These are phyloP conservation scores for Anthophora plumipes DNA, from an alignment of 2,888 invertebrate genomes.

Conservation along the genomic window DNA sequence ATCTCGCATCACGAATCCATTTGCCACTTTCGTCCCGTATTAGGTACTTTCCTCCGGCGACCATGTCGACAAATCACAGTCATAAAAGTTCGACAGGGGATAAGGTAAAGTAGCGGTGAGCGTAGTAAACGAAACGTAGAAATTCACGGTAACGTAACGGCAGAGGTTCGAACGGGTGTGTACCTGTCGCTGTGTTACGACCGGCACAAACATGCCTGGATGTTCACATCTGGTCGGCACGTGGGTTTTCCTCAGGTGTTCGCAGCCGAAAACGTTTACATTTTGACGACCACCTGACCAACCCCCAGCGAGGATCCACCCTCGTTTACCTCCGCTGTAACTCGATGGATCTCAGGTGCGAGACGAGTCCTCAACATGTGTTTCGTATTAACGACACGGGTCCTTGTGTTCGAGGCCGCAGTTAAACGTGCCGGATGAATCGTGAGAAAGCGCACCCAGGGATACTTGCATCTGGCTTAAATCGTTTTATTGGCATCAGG, in stretches of 20 bases:
- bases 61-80: constrained; percentile 8
- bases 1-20: constrained; percentile 7
- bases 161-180: background rate
- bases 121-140: constrained; percentile 21
- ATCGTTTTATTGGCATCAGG: constrained; percentile 77
- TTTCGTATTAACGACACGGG: constrained; percentile 77
- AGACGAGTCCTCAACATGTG: constrained; percentile 72
- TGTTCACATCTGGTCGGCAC: constrained; percentile 75
- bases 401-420: constrained; percentile 33
- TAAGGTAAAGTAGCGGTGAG: constrained; percentile 6
- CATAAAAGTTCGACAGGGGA: constrained; percentile 16
- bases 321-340: background rate
- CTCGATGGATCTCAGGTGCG: constrained; percentile 64
- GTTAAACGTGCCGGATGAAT: constrained; percentile 63
- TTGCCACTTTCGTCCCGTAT: constrained; percentile 22
- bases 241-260: constrained; percentile 70
- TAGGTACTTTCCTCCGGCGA: constrained; percentile 8
- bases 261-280: constrained; percentile 36
- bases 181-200: constrained; percentile 69
- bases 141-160: constrained; percentile 37
- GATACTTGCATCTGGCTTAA: constrained; percentile 71
- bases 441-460: constrained; percentile 73
- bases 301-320: constrained; percentile 24
- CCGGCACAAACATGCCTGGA: constrained; percentile 26
- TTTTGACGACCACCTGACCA: constrained; percentile 46